A percentile compares a stretch with the other conserved stretches of the same genome.
phyloP scores from a whole-genome alignment of 2,888 invertebrate species.

The Helobdella robusta region DNA sequence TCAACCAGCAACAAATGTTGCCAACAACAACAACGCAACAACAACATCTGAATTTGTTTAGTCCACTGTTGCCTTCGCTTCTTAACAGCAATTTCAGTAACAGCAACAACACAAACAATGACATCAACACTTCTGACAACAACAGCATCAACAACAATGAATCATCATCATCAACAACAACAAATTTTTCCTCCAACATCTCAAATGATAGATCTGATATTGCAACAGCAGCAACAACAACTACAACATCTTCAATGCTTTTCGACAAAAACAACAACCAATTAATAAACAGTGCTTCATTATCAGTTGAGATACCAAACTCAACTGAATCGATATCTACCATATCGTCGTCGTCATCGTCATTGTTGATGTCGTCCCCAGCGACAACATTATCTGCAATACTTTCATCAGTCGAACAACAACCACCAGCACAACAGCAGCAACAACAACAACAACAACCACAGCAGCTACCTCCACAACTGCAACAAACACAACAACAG shows the following conservation, averaged over 20 bases:
- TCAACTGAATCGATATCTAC: no score
- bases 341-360: no score
- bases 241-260: no score
- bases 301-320: no score
- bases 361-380: no score
- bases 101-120: slow-evolving; percentile 7
- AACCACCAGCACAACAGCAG: background rate
- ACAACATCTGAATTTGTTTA: background rate
- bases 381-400: no score
- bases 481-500: no score
- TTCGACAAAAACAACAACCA: no score
- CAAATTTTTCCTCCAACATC: slow-evolving; percentile 11
- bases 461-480: no score
- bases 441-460: background rate
- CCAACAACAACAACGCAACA: background rate
- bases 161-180: slow-evolving; percentile 1
- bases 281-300: no score
- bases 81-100: slow-evolving; percentile 23
- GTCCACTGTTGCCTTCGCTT: background rate
- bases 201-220: no score
- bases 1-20: background rate
- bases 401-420: background rate
- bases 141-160: background rate
- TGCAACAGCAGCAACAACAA: slow-evolving; percentile 10
- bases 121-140: background rate